These are phyloP conservation scores for Silurus lanzhouensis DNA, from an alignment of 2,797 vertebrate genomes.

Conservation along the genomic window DNA sequence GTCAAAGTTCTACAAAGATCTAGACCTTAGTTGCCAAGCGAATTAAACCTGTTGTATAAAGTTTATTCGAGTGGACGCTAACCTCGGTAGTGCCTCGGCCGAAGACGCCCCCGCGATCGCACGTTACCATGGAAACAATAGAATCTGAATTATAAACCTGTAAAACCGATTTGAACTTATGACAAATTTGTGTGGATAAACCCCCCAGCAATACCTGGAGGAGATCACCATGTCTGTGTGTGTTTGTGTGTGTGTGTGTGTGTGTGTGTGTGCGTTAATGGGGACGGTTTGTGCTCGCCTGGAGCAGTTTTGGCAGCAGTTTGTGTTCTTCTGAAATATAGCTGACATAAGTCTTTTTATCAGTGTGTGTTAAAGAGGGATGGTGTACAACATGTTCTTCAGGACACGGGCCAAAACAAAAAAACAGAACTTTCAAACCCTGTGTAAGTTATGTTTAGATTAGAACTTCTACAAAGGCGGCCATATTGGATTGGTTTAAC, in stretches of 20 bases:
- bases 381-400: neutral
- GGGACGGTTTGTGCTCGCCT: conserved; percentile 62
- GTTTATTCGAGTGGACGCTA: too few relatives aligned
- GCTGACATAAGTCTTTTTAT: conserved; percentile 46
- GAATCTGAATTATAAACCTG: too few relatives aligned
- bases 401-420: neutral
- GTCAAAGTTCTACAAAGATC: too few relatives aligned
- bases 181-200: neutral
- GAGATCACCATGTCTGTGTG: neutral
- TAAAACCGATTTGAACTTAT: too few relatives aligned
- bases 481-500: neutral
- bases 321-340: conserved; percentile 58
- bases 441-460: neutral
- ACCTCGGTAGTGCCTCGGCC: too few relatives aligned
- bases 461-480: neutral
- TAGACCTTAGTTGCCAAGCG: too few relatives aligned
- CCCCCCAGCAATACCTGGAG: neutral
- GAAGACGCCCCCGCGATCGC: too few relatives aligned
- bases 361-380: neutral
- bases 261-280: too few relatives aligned
- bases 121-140: too few relatives aligned
- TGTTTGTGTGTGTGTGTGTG: neutral
- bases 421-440: neutral
- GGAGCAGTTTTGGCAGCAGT: conserved; percentile 57
- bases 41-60: too few relatives aligned